Evolutionary conservation across 2,888 invertebrate species (phyloP).

Genomic region (Diploptera punctata): DNA sequence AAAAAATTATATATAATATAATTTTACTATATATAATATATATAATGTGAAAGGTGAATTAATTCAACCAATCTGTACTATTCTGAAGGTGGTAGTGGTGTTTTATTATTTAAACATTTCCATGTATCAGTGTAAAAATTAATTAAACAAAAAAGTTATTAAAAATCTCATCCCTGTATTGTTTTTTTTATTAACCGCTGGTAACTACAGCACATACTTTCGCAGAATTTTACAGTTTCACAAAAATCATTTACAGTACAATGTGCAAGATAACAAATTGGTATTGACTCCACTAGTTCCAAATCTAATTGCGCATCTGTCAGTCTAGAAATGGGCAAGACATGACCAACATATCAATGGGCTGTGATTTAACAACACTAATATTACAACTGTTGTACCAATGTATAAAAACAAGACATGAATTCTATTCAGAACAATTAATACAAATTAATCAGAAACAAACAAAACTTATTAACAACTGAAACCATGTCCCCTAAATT

Average conservation of each 20-base stretch:
- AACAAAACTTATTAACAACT: too few relatives aligned
- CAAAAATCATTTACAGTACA: not conserved
- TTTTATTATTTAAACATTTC: too few relatives aligned
- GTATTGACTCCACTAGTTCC: conserved; percentile 16
- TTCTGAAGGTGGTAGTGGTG: not conserved
- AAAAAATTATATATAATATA: conserved; percentile 5
- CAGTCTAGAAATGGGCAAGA: too few relatives aligned
- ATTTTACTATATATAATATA: not conserved
- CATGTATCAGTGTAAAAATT: not conserved
- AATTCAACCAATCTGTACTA: conserved; percentile 3
- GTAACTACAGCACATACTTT: conserved; percentile 16
- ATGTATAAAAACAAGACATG: too few relatives aligned
- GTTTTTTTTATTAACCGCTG: not conserved
- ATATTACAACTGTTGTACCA: too few relatives aligned
- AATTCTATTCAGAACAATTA: too few relatives aligned
- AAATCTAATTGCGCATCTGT: not conserved
- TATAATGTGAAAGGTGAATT: not conserved
- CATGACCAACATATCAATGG: too few relatives aligned
- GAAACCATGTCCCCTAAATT: too few relatives aligned
- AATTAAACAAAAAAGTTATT: not conserved
- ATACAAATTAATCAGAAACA: too few relatives aligned
- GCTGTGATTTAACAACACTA: too few relatives aligned
- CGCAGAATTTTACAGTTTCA: conserved; percentile 11
- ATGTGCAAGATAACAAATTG: conserved; percentile 22
- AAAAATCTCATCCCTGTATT: conserved; percentile 2